Conservation (phyloP, 1,140 invertebrate genomes). For the Heliconius hewitsoni region DNA sequence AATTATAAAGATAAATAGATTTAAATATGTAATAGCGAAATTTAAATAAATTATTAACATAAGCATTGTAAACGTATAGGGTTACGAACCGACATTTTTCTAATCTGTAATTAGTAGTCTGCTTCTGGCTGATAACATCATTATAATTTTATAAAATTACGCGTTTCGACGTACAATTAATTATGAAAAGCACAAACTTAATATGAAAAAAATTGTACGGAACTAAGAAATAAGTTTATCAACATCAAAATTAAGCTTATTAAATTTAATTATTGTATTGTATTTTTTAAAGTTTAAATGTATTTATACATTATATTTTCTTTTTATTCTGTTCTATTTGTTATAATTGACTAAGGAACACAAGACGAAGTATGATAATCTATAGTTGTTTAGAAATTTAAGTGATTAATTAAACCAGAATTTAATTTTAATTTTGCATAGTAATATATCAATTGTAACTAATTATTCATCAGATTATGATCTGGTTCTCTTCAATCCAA, state of each 20-base stretch:
- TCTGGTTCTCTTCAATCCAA: not conserved
- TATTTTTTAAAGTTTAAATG: not conserved
- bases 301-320: not conserved
- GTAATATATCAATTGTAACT: not conserved
- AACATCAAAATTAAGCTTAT: not conserved
- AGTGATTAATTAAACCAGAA: not conserved
- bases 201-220: not conserved
- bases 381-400: not conserved
- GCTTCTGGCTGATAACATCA: not conserved
- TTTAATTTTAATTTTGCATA: slow-evolving; percentile 14
- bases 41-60: not conserved
- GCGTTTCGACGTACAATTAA: not conserved
- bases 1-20: not conserved
- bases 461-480: not conserved
- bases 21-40: not conserved
- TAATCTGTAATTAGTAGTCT: slow-evolving; percentile 5
- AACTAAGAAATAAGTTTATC: not conserved
- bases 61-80: not conserved
- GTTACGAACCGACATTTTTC: not conserved
- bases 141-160: not conserved
- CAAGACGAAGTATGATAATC: slow-evolving; percentile 3
- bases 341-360: not conserved
- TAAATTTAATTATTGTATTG: slow-evolving; percentile 9
- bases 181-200: not conserved
- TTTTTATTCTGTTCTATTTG: slow-evolving; percentile 15